Evolutionary conservation across 1,140 invertebrate species (phyloP).

Genomic region (Psix sp.): DNA sequence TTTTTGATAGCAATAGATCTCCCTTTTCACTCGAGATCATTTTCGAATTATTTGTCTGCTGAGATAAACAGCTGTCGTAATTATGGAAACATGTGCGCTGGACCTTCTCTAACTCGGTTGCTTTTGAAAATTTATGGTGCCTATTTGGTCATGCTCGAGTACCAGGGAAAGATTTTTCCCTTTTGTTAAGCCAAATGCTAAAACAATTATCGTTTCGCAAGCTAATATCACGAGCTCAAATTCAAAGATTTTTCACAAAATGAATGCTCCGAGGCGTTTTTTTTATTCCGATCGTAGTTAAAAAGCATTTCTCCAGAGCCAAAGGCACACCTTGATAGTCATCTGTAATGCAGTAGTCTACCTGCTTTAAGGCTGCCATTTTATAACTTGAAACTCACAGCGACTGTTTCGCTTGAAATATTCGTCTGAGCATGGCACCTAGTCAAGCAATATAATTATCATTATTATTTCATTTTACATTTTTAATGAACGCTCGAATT

Average conservation of each 20-base stretch:
- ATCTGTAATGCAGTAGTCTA: conserved; percentile 6
- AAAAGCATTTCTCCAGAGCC: background rate
- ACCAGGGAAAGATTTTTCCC: conserved; percentile 10
- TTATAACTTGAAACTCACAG: conserved; percentile 9
- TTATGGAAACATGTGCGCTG: background rate
- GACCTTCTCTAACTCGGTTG: background rate
- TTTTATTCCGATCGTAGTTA: background rate
- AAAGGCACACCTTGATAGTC: conserved; percentile 7
- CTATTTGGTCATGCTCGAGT: conserved; percentile 3
- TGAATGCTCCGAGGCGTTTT: background rate
- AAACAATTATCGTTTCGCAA: background rate
- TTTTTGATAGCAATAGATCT: too few relatives aligned
- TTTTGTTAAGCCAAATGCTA: background rate
- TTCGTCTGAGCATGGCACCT: background rate
- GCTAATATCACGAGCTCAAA: background rate
- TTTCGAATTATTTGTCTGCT: too few relatives aligned
- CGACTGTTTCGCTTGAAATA: conserved; percentile 11
- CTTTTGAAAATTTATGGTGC: conserved; percentile 9
- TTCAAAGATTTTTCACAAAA: background rate
- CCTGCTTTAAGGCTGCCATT: conserved; percentile 27
- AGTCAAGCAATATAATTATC: background rate
- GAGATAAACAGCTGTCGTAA: conserved; percentile 10
- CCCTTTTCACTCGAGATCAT: too few relatives aligned
- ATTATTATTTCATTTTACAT: background rate
- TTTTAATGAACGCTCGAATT: conserved; percentile 1